A percentile compares a stretch with the other conserved stretches of the same genome.
phyloP scores from a whole-genome alignment of 1,140 invertebrate species.

The Pentalonia nigronervosa region DNA sequence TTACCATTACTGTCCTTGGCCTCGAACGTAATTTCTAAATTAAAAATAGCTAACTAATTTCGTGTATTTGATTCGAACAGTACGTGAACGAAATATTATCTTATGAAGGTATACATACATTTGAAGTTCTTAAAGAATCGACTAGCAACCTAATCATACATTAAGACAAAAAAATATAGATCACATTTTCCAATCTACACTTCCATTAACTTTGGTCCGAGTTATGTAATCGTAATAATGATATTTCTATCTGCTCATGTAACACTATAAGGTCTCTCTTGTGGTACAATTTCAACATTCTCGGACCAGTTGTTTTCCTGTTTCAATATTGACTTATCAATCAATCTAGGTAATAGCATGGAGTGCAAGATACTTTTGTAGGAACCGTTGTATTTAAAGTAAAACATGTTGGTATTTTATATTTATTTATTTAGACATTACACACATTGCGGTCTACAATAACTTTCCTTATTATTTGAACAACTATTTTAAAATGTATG shows the following conservation, averaged over 20 bases:
- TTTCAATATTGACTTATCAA: slow-evolving; percentile 55
- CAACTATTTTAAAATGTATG: too few species aligned
- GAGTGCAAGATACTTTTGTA: slow-evolving; percentile 19
- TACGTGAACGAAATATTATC: slow-evolving; percentile 27
- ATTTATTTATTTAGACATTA: background rate
- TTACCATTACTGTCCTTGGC: background rate
- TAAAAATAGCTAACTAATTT: slow-evolving; percentile 1
- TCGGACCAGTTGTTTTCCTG: slow-evolving; percentile 53
- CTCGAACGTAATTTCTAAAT: slow-evolving; percentile 5
- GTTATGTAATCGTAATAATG: slow-evolving; percentile 51
- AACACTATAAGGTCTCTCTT: slow-evolving; percentile 50
- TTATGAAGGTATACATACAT: background rate
- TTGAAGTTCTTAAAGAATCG: background rate
- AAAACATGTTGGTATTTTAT: background rate
- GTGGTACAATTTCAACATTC: slow-evolving; percentile 55
- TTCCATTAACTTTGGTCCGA: slow-evolving; percentile 39
- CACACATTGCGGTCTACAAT: background rate
- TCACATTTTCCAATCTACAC: slow-evolving; percentile 57
- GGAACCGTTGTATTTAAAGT: background rate
- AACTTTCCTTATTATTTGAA: slow-evolving; percentile 28
- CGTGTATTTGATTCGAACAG: background rate
- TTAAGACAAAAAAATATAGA: slow-evolving; percentile 50
- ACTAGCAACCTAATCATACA: slow-evolving; percentile 30
- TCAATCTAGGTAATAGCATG: slow-evolving; percentile 12
- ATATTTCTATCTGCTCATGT: slow-evolving; percentile 52